Conservation (phyloP, 2,113 vertebrate species). For the Dipodomys spectabilis region DNA sequence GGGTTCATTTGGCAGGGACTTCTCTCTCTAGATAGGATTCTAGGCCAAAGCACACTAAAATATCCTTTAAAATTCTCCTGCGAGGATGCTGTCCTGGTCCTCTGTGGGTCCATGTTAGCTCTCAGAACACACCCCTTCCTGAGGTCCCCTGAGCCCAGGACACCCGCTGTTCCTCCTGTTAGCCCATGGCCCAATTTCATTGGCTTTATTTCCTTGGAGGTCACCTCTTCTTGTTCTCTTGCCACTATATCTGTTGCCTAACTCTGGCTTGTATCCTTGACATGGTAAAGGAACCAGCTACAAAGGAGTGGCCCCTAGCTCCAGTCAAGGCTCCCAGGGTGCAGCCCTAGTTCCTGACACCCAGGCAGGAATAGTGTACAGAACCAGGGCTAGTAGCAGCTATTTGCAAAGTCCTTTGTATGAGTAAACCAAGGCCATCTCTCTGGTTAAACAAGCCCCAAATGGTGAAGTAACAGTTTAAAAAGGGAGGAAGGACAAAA, state of each 20-base stretch:
- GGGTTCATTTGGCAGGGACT: constrained; percentile 37
- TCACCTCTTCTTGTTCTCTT: background rate
- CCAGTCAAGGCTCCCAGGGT: no score
- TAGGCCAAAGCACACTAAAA: background rate
- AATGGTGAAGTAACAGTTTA: background rate
- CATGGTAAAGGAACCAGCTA: background rate
- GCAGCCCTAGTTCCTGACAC: background rate
- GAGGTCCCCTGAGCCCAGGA: background rate
- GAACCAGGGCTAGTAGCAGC: background rate
- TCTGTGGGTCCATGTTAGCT: background rate
- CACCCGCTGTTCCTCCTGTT: background rate
- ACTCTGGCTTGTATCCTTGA: constrained; percentile 8
- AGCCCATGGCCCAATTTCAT: background rate
- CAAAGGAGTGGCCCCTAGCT: background rate
- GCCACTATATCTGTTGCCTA: background rate
- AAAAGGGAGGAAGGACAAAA: background rate
- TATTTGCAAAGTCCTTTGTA: background rate
- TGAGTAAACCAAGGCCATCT: background rate
- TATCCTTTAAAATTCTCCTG: background rate
- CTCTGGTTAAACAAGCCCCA: background rate
- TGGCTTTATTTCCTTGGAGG: background rate
- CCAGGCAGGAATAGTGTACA: background rate
- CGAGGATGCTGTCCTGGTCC: background rate
- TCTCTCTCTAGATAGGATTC: background rate
- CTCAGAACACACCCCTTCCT: background rate